Percentiles rank a stretch among this genome's conserved stretches.
These are phyloP conservation scores for Caretta caretta DNA, from an alignment of 2,113 vertebrate genomes.

Conservation along the genomic window DNA sequence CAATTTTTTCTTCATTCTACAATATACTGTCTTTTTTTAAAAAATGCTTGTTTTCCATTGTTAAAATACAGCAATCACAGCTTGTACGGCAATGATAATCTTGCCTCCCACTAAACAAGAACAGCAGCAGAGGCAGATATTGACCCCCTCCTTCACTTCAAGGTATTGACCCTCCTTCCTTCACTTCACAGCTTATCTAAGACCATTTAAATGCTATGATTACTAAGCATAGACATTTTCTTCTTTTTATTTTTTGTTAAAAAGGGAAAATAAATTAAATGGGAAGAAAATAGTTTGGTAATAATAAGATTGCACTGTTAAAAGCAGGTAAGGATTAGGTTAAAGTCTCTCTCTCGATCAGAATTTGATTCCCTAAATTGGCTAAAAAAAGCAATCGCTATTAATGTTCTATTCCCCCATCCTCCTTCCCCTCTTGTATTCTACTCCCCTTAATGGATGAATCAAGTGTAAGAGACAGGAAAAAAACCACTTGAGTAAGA, in stretches of 20 bases:
- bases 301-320: neutral
- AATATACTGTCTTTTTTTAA: neutral
- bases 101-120: neutral
- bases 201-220: neutral
- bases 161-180: neutral
- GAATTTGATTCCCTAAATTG: neutral
- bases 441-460: neutral
- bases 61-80: too few relatives aligned
- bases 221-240: neutral
- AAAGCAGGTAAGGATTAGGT: neutral
- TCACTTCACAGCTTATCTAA: neutral
- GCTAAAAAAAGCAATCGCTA: neutral
- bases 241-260: neutral
- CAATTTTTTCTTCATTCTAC: conserved; percentile 9
- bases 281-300: neutral
- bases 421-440: neutral
- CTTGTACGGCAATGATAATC: too few relatives aligned
- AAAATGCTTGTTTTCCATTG: too few relatives aligned
- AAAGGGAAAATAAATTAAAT: neutral
- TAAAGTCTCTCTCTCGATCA: neutral
- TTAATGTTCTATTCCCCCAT: neutral
- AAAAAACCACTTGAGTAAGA: neutral
- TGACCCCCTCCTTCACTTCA: conserved; percentile 16
- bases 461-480: neutral
- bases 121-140: neutral